These are phyloP conservation scores for Anneissia japonica DNA, from an alignment of 35 echinoderm and acorn worm species.

Conservation along the genomic window DNA sequence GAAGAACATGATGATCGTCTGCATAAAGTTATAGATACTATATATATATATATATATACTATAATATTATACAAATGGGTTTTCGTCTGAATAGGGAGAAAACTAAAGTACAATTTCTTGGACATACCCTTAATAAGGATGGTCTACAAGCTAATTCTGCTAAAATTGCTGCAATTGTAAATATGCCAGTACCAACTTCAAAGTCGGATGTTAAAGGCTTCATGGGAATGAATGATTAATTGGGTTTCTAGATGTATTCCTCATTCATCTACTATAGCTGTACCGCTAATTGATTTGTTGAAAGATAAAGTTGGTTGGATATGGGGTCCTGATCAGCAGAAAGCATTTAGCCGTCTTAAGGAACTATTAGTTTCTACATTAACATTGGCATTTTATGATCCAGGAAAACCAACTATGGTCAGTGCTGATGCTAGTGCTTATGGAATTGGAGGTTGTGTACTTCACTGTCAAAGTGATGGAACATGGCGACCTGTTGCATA, in stretches of 20 bases:
- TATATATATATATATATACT: too few relatives aligned
- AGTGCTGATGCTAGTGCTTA: background rate
- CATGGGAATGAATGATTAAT: too few relatives aligned
- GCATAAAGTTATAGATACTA: background rate
- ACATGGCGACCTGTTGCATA: conserved; percentile 24
- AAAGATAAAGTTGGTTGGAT: background rate
- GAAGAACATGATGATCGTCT: too few relatives aligned
- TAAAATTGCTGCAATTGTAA: too few relatives aligned
- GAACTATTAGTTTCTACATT: background rate
- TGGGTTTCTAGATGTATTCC: too few relatives aligned
- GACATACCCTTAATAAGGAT: too few relatives aligned
- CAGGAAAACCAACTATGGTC: background rate
- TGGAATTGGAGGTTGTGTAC: background rate
- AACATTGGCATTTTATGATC: background rate
- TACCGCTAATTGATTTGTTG: conserved; percentile 3
- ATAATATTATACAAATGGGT: too few relatives aligned
- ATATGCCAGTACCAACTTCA: too few relatives aligned
- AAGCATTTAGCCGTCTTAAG: background rate
- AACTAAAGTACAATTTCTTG: background rate
- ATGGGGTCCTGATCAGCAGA: background rate
- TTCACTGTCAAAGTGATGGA: background rate
- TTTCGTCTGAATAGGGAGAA: too few relatives aligned
- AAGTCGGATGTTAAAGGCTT: too few relatives aligned
- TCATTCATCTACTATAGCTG: too few relatives aligned
- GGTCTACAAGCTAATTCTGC: too few relatives aligned